Evolutionary conservation across 2,888 invertebrate species (phyloP).

Genomic region (Tridacna crocea): DNA sequence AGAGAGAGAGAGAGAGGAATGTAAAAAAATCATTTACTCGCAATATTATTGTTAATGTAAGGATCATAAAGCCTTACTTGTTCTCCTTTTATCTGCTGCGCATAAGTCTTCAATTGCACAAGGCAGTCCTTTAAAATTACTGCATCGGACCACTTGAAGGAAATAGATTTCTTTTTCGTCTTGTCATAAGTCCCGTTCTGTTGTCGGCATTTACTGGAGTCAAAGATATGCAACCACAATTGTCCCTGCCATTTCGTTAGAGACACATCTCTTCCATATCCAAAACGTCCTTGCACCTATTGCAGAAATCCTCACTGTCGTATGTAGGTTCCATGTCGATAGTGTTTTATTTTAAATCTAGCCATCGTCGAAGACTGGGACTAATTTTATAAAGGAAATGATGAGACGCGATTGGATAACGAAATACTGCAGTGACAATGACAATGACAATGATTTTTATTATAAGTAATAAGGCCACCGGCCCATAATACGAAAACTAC

Average conservation of each 20-base stretch:
- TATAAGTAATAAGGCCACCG: too few relatives aligned
- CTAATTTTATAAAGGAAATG: too few relatives aligned
- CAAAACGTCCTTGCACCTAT: conserved; percentile 27
- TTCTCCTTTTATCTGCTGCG: conserved; percentile 22
- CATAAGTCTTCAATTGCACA: conserved; percentile 2
- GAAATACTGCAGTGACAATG: too few relatives aligned
- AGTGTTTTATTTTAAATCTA: too few relatives aligned
- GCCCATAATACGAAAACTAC: too few relatives aligned
- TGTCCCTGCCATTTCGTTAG: conserved; percentile 24
- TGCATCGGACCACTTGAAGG: conserved; percentile 21
- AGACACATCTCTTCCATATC: conserved; percentile 29
- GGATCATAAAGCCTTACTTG: conserved; percentile 4
- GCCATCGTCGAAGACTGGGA: too few relatives aligned
- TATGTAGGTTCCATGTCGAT: conserved; percentile 28
- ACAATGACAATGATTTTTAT: too few relatives aligned
- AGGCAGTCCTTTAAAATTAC: conserved; percentile 14
- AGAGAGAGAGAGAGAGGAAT: not conserved
- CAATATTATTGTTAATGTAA: not conserved
- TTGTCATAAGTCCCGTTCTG: conserved; percentile 23
- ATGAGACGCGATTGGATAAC: too few relatives aligned
- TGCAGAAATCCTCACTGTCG: conserved; percentile 30
- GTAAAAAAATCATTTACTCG: not conserved
- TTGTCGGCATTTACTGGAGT: conserved; percentile 23
- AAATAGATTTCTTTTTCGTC: conserved; percentile 20
- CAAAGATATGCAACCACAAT: conserved; percentile 23